A percentile compares a stretch with the other conserved stretches of the same genome.
These are phyloP conservation scores for Stenchaetothrips biformis DNA, from an alignment of 2,888 invertebrate genomes.

Conservation along the genomic window DNA sequence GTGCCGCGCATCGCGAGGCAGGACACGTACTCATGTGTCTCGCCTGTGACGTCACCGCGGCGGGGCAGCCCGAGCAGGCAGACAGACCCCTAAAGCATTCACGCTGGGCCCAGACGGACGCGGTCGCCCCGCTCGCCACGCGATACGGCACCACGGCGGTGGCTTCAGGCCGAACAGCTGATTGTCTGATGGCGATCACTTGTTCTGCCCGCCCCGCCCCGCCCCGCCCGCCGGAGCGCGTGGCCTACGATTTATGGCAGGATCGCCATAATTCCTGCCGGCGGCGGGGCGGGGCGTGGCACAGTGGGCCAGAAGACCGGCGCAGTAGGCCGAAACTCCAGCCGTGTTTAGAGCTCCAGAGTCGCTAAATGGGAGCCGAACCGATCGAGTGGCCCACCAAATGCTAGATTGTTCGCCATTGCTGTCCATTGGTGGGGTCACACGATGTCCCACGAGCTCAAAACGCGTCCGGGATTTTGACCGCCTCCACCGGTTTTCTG, in stretches of 20 bases:
- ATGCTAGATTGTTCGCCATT: no score
- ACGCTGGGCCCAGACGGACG: neutral
- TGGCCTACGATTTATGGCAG: slow-evolving; percentile 10
- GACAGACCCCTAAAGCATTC: neutral
- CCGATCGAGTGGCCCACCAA: no score
- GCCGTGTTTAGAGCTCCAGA: no score
- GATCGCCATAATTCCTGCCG: neutral
- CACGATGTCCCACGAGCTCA: no score
- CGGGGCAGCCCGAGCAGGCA: neutral
- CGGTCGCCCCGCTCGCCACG: neutral
- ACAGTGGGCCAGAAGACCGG: neutral
- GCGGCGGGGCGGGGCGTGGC: neutral
- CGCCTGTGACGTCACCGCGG: neutral
- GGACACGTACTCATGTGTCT: slow-evolving; percentile 19
- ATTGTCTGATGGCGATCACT: slow-evolving; percentile 23
- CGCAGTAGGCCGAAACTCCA: no score
- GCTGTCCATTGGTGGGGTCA: no score
- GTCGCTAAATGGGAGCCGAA: no score
- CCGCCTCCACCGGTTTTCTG: no score
- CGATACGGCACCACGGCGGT: neutral
- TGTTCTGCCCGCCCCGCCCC: neutral
- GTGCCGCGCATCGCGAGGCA: neutral
- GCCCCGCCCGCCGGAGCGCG: neutral
- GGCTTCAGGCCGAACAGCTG: slow-evolving; percentile 3
- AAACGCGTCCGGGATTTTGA: no score